Percentiles rank a stretch among this genome's conserved stretches.
These are phyloP conservation scores for Notoglanidium macrostoma DNA, from an alignment of 2,797 vertebrate genomes.

Conservation along the genomic window DNA sequence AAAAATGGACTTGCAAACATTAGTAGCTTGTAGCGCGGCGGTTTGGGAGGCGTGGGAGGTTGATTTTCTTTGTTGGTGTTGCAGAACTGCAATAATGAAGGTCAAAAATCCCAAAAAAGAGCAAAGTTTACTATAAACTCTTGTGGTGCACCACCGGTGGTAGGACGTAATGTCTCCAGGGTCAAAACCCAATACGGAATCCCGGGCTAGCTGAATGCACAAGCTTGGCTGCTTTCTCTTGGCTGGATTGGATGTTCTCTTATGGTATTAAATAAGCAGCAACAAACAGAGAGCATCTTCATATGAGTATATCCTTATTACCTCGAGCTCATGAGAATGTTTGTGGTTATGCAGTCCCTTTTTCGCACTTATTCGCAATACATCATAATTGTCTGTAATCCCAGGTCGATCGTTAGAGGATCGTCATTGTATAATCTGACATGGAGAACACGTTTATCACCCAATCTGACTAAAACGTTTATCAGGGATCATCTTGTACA, in stretches of 20 bases:
- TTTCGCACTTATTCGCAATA: background rate
- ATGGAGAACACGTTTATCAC: background rate
- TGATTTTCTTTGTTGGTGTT: background rate
- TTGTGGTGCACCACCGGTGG: background rate
- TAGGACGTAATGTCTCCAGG: background rate
- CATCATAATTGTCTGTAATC: background rate
- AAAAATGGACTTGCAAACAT: background rate
- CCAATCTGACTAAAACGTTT: background rate
- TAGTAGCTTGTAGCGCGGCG: background rate
- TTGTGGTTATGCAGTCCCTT: background rate
- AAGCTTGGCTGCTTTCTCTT: background rate
- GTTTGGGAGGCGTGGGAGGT: background rate
- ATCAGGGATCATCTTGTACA: background rate
- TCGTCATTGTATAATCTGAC: background rate
- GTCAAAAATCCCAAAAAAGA: background rate
- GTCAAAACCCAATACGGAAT: background rate
- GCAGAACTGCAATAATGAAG: background rate
- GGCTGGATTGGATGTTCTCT: background rate
- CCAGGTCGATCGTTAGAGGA: background rate
- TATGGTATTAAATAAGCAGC: background rate
- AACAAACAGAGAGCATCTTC: background rate
- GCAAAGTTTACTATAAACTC: background rate
- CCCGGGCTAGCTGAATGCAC: background rate
- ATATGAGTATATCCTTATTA: background rate
- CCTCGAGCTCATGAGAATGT: background rate